A percentile compares a stretch with the other conserved stretches of the same genome.
These are phyloP conservation scores for Cladopsammia gracilis DNA, from an alignment of 64 coral and sea anemone genomes.

Conservation along the genomic window DNA sequence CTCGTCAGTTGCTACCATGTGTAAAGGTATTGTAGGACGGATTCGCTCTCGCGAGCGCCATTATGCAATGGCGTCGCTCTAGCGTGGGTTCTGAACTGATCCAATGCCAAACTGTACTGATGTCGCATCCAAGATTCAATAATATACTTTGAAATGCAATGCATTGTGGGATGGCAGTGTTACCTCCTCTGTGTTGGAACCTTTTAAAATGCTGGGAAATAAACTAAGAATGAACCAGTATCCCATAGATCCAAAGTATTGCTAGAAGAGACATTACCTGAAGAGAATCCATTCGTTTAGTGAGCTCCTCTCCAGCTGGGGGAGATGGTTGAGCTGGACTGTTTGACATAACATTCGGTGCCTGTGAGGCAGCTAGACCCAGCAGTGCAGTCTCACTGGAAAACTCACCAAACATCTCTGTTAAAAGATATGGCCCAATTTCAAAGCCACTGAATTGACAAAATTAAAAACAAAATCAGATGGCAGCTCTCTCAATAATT, in stretches of 20 bases:
- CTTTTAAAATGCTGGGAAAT: too few species aligned
- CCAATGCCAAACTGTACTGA: too few species aligned
- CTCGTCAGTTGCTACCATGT: too few species aligned
- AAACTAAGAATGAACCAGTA: not conserved
- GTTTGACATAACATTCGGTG: slow-evolving; percentile 44
- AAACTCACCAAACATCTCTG: slow-evolving; percentile 67
- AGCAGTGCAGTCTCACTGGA: slow-evolving; percentile 5
- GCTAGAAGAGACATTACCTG: not conserved
- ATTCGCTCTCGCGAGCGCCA: too few species aligned
- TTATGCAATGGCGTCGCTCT: too few species aligned
- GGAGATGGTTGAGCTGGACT: slow-evolving; percentile 35
- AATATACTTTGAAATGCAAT: too few species aligned
- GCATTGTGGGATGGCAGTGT: too few species aligned
- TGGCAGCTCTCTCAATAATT: not conserved
- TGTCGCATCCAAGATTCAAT: too few species aligned
- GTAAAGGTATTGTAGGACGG: too few species aligned
- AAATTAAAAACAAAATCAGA: not conserved
- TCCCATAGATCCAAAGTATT: not conserved
- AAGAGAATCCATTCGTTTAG: not conserved
- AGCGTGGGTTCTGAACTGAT: too few species aligned
- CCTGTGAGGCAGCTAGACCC: not conserved
- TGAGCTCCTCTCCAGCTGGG: slow-evolving; percentile 26
- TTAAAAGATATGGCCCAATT: slow-evolving; percentile 88
- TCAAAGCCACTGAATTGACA: slow-evolving; percentile 84
- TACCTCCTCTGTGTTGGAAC: too few species aligned